Evolutionary conservation across 2,888 invertebrate species (phyloP).

Genomic region (Cephus runcator): DNA sequence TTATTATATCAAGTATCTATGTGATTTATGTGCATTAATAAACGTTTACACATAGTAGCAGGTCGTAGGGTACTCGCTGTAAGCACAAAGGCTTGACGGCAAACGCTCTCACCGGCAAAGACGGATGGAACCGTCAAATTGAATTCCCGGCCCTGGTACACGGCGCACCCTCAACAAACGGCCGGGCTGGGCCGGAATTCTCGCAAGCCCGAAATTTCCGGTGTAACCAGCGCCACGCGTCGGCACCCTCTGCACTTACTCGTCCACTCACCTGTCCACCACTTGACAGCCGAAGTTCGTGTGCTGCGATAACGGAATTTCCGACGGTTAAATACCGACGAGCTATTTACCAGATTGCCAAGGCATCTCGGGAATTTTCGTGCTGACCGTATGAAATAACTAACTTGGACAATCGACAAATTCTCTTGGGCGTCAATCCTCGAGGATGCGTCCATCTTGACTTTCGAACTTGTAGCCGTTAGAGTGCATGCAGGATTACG

Average conservation of each 20-base stretch:
- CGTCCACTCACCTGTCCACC: neutral
- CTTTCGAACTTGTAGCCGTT: too few species aligned
- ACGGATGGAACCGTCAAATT: constrained; percentile 56
- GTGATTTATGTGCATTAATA: constrained; percentile 56
- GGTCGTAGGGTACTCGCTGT: constrained; percentile 1
- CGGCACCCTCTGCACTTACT: neutral
- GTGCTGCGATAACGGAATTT: neutral
- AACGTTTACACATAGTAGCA: constrained; percentile 43
- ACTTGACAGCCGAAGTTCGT: neutral
- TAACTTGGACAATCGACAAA: too few species aligned
- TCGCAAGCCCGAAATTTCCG: neutral
- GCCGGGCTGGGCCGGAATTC: neutral
- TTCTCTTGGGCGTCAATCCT: too few species aligned
- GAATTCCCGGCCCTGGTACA: constrained; percentile 42
- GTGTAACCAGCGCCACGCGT: neutral
- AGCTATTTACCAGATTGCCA: too few species aligned
- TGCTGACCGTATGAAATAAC: too few species aligned
- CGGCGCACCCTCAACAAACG: neutral
- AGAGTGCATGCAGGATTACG: too few species aligned
- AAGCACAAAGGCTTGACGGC: constrained; percentile 29
- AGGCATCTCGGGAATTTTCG: too few species aligned
- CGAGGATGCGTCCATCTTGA: too few species aligned
- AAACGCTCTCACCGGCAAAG: constrained; percentile 21
- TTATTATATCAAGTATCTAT: constrained; percentile 44
- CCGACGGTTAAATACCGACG: neutral